Conservation (phyloP, 1,140 invertebrate genomes). For the Bombus polaris region DNA sequence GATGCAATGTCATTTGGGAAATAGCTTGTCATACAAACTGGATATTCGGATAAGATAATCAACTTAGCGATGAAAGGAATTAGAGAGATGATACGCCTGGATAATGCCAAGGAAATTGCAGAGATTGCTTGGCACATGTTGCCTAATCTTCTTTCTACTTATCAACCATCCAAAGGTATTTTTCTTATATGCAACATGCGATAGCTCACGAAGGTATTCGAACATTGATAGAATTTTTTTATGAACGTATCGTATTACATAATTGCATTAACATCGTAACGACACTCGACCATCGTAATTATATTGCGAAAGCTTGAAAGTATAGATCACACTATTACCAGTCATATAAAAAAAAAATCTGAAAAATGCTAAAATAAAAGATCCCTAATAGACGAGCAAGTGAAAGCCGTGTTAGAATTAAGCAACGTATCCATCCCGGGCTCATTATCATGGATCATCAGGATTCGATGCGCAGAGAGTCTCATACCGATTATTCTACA, state of each 20-base stretch:
- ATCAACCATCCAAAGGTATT: constrained; percentile 28
- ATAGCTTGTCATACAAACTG: constrained; percentile 39
- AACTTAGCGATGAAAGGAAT: constrained; percentile 57
- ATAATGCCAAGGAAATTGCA: constrained; percentile 42
- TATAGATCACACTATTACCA: not conserved
- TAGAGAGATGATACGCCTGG: constrained; percentile 33
- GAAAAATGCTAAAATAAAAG: not conserved
- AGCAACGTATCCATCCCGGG: constrained; percentile 42
- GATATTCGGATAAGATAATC: constrained; percentile 25
- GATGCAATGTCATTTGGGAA: not conserved
- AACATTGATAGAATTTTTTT: too few relatives aligned
- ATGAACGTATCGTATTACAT: too few relatives aligned
- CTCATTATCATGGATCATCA: constrained; percentile 11
- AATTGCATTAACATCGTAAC: too few relatives aligned
- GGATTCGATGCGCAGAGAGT: constrained; percentile 43
- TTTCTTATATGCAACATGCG: not conserved
- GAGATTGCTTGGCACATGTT: constrained; percentile 61
- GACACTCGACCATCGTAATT: too few relatives aligned
- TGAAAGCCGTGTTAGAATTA: constrained; percentile 58
- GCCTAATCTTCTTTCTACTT: constrained; percentile 50
- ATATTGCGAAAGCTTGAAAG: not conserved
- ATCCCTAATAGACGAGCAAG: constrained; percentile 42
- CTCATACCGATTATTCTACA: constrained; percentile 49
- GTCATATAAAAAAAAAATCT: not conserved
- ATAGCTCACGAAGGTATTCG: too few relatives aligned